Conservation (phyloP, 2,797 vertebrate species). For the Gymnodraco acuticeps region DNA sequence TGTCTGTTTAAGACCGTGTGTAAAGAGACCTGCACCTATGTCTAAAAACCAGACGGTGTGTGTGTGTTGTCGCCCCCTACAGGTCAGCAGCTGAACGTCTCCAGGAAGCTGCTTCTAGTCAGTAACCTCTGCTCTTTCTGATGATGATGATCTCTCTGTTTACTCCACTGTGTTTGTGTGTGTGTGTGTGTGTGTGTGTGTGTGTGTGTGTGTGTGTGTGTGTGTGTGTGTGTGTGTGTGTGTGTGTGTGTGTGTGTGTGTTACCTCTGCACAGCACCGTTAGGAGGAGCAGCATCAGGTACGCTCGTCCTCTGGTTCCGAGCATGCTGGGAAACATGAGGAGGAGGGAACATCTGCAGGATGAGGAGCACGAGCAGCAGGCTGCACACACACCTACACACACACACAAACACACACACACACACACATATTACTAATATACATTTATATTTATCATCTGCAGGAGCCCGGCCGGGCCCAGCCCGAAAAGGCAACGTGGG, state of each 20-base stretch:
- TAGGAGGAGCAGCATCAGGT: conserved; percentile 84
- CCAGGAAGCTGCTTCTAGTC: too few relatives aligned
- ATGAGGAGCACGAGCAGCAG: conserved; percentile 84
- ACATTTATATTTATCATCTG: too few relatives aligned
- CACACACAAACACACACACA: too few relatives aligned
- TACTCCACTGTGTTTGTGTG: not conserved
- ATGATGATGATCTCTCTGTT: too few relatives aligned
- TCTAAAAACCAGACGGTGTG: not conserved
- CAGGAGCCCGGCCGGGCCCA: too few relatives aligned
- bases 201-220: not conserved
- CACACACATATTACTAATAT: too few relatives aligned
- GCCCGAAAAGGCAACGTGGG: too few relatives aligned
- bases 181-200: conserved; percentile 10
- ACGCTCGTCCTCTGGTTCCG: conserved; percentile 88
- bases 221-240: not conserved
- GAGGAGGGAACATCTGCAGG: conserved; percentile 87
- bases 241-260: conserved; percentile 5
- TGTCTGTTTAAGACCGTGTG: too few relatives aligned
- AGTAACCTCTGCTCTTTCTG: too few relatives aligned
- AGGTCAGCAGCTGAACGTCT: too few relatives aligned
- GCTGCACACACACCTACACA: conserved; percentile 82
- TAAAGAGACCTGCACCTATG: not conserved
- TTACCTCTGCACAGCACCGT: conserved; percentile 85
- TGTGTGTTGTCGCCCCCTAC: too few relatives aligned
- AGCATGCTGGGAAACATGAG: conserved; percentile 88